Evolutionary conservation across 30 jellyfish, hydroid and myxozoan species (phyloP), one percentile per base, ranked within the genome.

Genomic region (Turritopsis rubra): DNA sequence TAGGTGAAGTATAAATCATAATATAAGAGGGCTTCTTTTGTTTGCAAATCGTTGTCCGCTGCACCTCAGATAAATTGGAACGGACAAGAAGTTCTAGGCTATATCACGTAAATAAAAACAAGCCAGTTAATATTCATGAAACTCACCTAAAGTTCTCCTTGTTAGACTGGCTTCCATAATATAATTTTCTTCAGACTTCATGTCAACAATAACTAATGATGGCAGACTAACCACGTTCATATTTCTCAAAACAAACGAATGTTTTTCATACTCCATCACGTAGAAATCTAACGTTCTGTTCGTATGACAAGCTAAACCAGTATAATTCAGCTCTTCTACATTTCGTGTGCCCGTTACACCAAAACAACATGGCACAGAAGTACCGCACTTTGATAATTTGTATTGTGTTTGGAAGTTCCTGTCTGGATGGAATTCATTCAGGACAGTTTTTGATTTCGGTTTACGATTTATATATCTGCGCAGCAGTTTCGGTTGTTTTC

Each of bases 241-340:
- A 81, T 72, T 83, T 26, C 79, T 77, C 22, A 85, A 74, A 82
- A 90, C 81, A 25, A 17, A 73, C 53, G 75, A 70, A 79, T 90
- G 89, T 22, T 26, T 75, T 17, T 90, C 91, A 54, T 72, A 27
- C 52, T 90, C 95, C 86, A 90, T 53, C 30, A 77, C 54, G 73
- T 54, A 86, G 79, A 86, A 90, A 78, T 84, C 84, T 1, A 90
- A 88, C n/a, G 94, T 85, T 31, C 88, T 66, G 80, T 90, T 90
- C n/a, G 97, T 86, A 26, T 80, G 83, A 80, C 97, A 90, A 20
- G 96, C 83, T 22, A 90, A 85, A 5, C 97, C 97, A n/a, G 18
- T n/a, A 77, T 86, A 82, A n/a, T 0, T 54, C 29, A 31, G 8
- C 1, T 68, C 29, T 24, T 71, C 22, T 16, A 25, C n/a, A 28